These are phyloP conservation scores for Vicugna pacos DNA, from an alignment of 2,113 vertebrate species.

Conservation along the genomic window DNA sequence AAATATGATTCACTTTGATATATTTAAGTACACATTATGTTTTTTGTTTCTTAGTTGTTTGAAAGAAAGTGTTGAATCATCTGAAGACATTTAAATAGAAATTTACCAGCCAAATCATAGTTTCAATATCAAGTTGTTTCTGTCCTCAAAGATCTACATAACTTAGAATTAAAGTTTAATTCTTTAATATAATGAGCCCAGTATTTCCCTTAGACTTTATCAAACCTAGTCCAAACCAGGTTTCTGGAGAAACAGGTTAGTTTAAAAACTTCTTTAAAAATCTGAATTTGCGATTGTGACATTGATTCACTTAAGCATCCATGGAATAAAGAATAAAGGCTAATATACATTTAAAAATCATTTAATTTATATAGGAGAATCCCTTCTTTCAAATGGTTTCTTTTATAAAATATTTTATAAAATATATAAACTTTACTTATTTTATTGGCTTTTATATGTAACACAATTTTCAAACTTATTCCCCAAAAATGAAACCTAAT, in stretches of 20 bases:
- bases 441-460: conserved; percentile 77
- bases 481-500: neutral
- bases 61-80: neutral
- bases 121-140: conserved; percentile 50
- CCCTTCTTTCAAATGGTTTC: conserved; percentile 68
- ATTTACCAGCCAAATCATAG: neutral
- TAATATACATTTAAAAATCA: conserved; percentile 79
- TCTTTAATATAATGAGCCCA: neutral
- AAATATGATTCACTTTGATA: neutral
- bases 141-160: neutral
- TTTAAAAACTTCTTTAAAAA: conserved; percentile 76
- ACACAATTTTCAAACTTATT: conserved; percentile 71
- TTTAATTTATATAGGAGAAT: conserved; percentile 82
- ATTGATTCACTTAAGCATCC: conserved; percentile 75
- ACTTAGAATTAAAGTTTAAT: conserved; percentile 44
- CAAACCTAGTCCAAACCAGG: conserved; percentile 71
- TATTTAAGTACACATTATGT: neutral
- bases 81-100: neutral
- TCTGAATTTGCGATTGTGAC: conserved; percentile 76
- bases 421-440: conserved; percentile 49
- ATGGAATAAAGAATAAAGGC: conserved; percentile 75
- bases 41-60: neutral
- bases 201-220: conserved; percentile 69
- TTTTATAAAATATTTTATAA: neutral
- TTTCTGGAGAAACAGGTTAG: conserved; percentile 71